Evolutionary conservation across 2,113 vertebrate genomes (phyloP).

Genomic region (Semnornis frantzii): DNA sequence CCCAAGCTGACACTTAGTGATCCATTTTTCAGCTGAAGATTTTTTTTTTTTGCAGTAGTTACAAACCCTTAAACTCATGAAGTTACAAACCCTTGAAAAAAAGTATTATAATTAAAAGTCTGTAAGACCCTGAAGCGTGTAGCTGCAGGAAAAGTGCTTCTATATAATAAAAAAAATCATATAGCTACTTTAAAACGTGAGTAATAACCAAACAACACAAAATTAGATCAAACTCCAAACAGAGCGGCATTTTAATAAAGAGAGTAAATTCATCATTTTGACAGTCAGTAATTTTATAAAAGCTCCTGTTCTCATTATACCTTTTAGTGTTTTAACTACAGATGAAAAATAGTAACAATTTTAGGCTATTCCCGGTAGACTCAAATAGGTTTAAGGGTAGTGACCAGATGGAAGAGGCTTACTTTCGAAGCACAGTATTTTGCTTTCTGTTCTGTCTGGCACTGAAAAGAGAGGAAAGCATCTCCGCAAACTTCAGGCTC

Average conservation of each 20-base stretch:
- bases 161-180: neutral
- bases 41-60: neutral
- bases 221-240: neutral
- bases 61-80: neutral
- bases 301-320: constrained; percentile 32
- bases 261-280: constrained; percentile 46
- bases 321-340: constrained; percentile 49
- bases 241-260: constrained; percentile 3
- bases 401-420: constrained; percentile 33
- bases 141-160: neutral
- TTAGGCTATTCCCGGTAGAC: constrained; percentile 1
- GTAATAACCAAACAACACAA: neutral
- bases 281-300: constrained; percentile 39
- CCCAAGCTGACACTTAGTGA: neutral
- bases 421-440: constrained; percentile 38
- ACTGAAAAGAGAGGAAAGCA: neutral
- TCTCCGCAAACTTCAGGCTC: constrained; percentile 2
- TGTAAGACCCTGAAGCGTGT: neutral
- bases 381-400: constrained; percentile 5
- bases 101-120: neutral
- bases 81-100: neutral
- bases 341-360: constrained; percentile 33
- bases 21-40: neutral
- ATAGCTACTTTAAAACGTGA: neutral
- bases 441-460: constrained; percentile 6